phyloP scores from a whole-genome alignment of 2,797 vertebrate genomes.

The Sebastiscus albofasciatus region DNA sequence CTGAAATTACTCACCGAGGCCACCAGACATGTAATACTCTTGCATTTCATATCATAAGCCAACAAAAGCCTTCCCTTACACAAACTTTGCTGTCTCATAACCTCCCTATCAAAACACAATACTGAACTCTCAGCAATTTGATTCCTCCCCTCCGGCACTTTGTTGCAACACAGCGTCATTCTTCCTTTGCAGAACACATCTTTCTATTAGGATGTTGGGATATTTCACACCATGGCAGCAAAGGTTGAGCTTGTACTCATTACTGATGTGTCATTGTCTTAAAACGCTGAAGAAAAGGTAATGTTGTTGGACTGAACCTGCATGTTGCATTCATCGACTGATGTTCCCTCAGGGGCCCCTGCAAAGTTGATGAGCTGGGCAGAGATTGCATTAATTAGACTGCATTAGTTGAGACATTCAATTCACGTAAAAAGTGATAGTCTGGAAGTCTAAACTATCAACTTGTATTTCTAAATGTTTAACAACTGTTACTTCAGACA shows the following conservation, averaged over 20 bases:
- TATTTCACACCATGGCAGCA: slow-evolving; percentile 31
- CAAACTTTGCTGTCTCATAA: slow-evolving; percentile 11
- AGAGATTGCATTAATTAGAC: slow-evolving; percentile 74
- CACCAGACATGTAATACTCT: slow-evolving; percentile 10
- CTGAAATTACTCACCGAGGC: slow-evolving; percentile 1
- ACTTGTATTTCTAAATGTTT: slow-evolving; percentile 9
- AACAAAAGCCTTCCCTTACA: slow-evolving; percentile 1
- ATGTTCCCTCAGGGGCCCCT: slow-evolving; percentile 40
- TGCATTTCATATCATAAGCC: slow-evolving; percentile 19
- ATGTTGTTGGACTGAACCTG: slow-evolving; percentile 41
- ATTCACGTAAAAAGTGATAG: slow-evolving; percentile 30
- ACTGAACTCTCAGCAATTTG: slow-evolving; percentile 9
- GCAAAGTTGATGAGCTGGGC: slow-evolving; percentile 65
- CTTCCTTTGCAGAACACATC: slow-evolving; percentile 10
- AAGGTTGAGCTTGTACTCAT: slow-evolving; percentile 60
- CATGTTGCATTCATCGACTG: slow-evolving; percentile 39
- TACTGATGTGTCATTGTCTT: slow-evolving; percentile 49
- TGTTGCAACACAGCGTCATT: slow-evolving; percentile 8
- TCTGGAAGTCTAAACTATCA: background rate
- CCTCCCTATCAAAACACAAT: background rate
- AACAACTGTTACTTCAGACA: background rate
- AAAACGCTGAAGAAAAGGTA: slow-evolving; percentile 18
- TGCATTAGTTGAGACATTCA: slow-evolving; percentile 45
- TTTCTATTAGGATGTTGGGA: background rate
- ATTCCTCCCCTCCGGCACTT: slow-evolving; percentile 16